phyloP scores from a whole-genome alignment of 2,797 vertebrate species.

The Hippopotamyrus pictus region DNA sequence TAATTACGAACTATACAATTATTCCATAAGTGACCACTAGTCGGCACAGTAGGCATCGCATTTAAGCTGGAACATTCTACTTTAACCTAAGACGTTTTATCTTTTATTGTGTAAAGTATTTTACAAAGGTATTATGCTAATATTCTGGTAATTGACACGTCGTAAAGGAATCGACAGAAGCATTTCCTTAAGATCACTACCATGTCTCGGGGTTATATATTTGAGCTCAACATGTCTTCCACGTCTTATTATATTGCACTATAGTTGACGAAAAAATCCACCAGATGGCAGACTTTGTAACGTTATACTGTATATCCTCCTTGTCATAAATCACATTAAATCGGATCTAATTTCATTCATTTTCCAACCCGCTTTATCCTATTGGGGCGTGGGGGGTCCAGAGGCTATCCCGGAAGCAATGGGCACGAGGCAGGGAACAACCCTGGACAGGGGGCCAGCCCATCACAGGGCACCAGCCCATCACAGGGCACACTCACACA shows the following conservation, averaged over 20 bases:
- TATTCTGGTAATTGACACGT: neutral
- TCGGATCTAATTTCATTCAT: neutral
- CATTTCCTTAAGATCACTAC: neutral
- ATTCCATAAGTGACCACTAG: neutral
- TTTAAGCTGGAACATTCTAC: neutral
- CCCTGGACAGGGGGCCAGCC: no score
- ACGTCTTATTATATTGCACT: neutral
- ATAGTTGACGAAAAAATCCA: neutral
- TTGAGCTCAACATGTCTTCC: neutral
- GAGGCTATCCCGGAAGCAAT: no score
- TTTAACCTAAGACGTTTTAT: neutral
- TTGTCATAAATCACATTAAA: neutral
- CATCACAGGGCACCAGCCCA: no score
- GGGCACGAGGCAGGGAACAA: no score
- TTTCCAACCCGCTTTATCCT: no score
- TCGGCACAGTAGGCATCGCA: neutral
- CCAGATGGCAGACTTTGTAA: neutral
- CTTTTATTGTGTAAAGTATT: neutral
- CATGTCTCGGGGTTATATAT: neutral
- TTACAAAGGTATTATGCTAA: neutral
- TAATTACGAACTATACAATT: neutral
- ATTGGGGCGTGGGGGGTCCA: no score
- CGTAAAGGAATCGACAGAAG: neutral
- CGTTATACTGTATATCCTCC: neutral
- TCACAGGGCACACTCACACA: no score